Conservation (phyloP, 2,797 vertebrate genomes). For the Epinephelus coioides region DNA sequence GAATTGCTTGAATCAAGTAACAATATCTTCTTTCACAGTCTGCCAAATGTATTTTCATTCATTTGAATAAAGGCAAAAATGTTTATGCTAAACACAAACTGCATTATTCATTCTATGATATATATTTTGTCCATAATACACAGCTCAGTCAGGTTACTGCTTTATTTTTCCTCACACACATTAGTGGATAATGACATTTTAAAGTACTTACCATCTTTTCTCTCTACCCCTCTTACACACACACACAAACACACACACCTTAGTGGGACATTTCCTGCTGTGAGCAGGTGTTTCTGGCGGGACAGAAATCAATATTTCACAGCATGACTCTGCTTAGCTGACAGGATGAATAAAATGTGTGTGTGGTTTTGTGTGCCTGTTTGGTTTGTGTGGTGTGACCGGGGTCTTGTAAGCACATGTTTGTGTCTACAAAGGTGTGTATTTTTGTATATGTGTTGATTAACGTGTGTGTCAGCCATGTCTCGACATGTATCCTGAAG, state of each 20-base stretch:
- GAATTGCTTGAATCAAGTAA: constrained; percentile 9
- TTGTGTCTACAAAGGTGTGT: not conserved
- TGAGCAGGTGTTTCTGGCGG: constrained; percentile 58
- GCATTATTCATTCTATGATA: constrained; percentile 15
- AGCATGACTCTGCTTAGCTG: constrained; percentile 30
- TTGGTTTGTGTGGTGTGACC: constrained; percentile 2
- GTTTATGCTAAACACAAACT: constrained; percentile 24
- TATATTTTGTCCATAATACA: constrained; percentile 10
- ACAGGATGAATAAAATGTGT: constrained; percentile 4
- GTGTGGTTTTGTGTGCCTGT: not conserved
- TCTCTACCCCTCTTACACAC: not conserved
- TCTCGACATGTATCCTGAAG: not conserved
- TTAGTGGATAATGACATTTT: constrained; percentile 49
- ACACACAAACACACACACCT: constrained; percentile 22
- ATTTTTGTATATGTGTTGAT: not conserved
- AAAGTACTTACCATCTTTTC: constrained; percentile 25
- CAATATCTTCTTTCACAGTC: constrained; percentile 8
- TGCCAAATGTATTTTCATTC: constrained; percentile 1
- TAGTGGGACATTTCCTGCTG: constrained; percentile 26
- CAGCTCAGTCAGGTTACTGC: constrained; percentile 13
- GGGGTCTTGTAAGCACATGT: not conserved
- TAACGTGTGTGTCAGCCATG: not conserved
- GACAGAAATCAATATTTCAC: constrained; percentile 64
- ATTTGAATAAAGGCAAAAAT: constrained; percentile 6
- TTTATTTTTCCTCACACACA: constrained; percentile 25